These are phyloP conservation scores for Rotaria socialis DNA, from an alignment of 2,888 invertebrate genomes.

Conservation along the genomic window DNA sequence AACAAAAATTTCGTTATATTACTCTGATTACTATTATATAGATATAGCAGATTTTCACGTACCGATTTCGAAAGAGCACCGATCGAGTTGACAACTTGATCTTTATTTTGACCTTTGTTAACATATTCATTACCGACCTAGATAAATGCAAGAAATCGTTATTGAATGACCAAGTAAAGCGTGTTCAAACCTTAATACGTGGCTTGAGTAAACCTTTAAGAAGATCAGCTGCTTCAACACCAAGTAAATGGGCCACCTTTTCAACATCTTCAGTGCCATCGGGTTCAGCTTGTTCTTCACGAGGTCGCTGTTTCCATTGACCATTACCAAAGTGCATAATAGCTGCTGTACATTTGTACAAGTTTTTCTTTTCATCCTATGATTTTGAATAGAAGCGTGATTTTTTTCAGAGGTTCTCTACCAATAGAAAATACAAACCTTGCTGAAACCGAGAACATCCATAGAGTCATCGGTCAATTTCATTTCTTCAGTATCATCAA, in stretches of 20 bases:
- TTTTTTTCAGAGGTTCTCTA: neutral
- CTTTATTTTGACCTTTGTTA: conserved; percentile 94
- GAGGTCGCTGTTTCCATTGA: conserved; percentile 99
- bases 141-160: neutral
- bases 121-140: conserved; percentile 86
- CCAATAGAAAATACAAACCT: conserved; percentile 52
- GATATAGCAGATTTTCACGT: neutral
- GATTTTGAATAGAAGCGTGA: neutral
- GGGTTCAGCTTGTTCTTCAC: conserved; percentile 98
- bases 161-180: neutral
- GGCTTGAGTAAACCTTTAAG: conserved; percentile 78
- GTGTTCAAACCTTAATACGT: conserved; percentile 72
- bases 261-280: conserved; percentile 74
- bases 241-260: conserved; percentile 83
- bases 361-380: conserved; percentile 77
- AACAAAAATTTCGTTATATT: no score
- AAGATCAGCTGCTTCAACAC: conserved; percentile 77
- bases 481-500: conserved; percentile 92
- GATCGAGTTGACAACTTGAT: conserved; percentile 64
- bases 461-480: conserved; percentile 72
- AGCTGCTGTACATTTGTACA: conserved; percentile 93
- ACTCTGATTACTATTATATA: no score
- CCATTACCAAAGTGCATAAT: conserved; percentile 99
- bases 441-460: conserved; percentile 95
- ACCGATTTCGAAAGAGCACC: conserved; percentile 61